These are phyloP conservation scores for Heliocidaris erythrogramma DNA, from an alignment of 35 echinoderm and acorn worm genomes.

Conservation along the genomic window DNA sequence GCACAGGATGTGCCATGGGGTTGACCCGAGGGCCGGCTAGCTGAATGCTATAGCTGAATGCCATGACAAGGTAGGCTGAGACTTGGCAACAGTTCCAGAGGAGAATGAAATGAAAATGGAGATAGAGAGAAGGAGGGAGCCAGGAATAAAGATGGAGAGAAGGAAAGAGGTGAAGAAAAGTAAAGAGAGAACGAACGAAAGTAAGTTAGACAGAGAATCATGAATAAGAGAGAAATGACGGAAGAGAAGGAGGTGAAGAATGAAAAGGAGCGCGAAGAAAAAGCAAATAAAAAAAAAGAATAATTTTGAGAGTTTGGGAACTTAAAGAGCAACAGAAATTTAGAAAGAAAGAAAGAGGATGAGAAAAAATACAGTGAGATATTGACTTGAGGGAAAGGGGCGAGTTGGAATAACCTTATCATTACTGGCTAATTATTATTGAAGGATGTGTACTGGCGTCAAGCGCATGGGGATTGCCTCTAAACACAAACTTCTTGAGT, in stretches of 20 bases:
- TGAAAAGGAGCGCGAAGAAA: too few species aligned
- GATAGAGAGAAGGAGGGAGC: not conserved
- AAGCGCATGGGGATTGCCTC: not conserved
- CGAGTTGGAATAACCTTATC: not conserved
- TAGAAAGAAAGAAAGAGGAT: too few species aligned
- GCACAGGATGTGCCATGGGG: not conserved
- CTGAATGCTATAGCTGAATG: conserved; percentile 1
- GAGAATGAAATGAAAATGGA: not conserved
- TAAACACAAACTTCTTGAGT: not conserved
- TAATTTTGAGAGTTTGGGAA: too few species aligned
- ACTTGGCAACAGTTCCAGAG: not conserved
- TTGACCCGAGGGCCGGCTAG: not conserved
- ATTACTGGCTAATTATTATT: not conserved
- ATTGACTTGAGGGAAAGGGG: too few species aligned
- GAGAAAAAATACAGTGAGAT: too few species aligned
- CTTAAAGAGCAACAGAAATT: too few species aligned
- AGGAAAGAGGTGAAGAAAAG: not conserved
- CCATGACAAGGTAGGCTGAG: not conserved
- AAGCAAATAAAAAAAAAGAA: too few species aligned
- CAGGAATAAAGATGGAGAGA: not conserved
- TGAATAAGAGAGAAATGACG: too few species aligned
- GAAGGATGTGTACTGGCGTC: not conserved
- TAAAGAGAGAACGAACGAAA: not conserved
- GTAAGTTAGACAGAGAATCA: too few species aligned
- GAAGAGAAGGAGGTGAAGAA: too few species aligned